phyloP scores from a whole-genome alignment of 2,113 vertebrate species.

The Anhinga rufa region DNA sequence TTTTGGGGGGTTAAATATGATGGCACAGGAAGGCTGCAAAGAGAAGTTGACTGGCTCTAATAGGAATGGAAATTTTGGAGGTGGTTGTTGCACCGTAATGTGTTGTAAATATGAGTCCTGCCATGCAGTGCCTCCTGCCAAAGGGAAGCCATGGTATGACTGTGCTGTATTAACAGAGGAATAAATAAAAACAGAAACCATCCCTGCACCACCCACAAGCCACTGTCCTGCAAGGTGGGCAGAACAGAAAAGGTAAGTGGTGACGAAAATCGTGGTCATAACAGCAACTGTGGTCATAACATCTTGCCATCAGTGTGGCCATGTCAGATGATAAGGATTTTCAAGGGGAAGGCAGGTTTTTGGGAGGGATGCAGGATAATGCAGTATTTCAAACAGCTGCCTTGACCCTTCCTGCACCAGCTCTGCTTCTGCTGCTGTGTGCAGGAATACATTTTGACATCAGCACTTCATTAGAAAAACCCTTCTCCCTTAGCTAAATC shows the following conservation, averaged over 20 bases:
- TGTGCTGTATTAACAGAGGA: background rate
- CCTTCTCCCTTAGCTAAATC: background rate
- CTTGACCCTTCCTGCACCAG: background rate
- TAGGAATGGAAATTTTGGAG: background rate
- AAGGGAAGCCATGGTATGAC: background rate
- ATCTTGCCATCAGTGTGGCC: background rate
- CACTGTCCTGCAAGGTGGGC: background rate
- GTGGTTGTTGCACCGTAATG: background rate
- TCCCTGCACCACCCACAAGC: background rate
- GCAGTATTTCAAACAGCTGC: background rate
- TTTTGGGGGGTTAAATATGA: background rate
- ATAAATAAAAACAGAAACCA: background rate
- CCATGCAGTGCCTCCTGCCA: background rate
- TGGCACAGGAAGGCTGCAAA: background rate
- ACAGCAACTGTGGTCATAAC: background rate
- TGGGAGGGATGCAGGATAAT: background rate
- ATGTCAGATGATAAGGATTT: background rate
- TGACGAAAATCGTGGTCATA: background rate
- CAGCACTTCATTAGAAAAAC: background rate
- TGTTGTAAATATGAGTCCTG: background rate
- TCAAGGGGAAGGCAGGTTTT: background rate
- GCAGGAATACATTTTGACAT: background rate
- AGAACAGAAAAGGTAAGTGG: background rate
- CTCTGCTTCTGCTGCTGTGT: background rate
- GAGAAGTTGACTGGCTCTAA: background rate